Evolutionary conservation across 2,113 vertebrate species (phyloP).

Genomic region (Theristicus caerulescens): DNA sequence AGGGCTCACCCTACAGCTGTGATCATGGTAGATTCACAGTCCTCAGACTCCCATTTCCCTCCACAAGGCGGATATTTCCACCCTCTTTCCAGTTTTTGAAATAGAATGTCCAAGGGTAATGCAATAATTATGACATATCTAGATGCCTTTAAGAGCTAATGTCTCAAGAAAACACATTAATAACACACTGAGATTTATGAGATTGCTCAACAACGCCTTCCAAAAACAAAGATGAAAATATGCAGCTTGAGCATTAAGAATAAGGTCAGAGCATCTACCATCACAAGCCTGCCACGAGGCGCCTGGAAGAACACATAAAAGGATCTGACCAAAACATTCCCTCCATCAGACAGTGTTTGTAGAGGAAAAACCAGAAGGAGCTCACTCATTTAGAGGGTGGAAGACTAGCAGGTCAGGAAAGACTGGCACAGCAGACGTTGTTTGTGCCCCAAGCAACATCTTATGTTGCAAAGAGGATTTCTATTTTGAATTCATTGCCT

Average conservation of each 20-base stretch:
- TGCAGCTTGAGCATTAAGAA: not conserved
- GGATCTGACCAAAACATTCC: not conserved
- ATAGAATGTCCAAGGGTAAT: not conserved
- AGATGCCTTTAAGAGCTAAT: not conserved
- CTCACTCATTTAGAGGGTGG: not conserved
- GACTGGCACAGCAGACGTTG: not conserved
- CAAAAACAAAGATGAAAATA: not conserved
- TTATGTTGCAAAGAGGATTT: not conserved
- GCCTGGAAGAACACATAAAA: not conserved
- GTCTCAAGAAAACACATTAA: not conserved
- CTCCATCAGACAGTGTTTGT: not conserved
- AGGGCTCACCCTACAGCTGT: not conserved
- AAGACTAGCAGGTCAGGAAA: not conserved
- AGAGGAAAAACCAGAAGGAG: not conserved
- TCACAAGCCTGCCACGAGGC: not conserved
- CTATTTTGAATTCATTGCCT: slow-evolving; percentile 15
- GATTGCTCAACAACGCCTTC: not conserved
- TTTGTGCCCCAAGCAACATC: not conserved
- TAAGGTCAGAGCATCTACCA: not conserved
- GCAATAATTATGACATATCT: not conserved
- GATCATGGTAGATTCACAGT: rapidly evolving
- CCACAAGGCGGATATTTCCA: not conserved
- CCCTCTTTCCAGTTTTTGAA: not conserved
- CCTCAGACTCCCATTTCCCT: not conserved
- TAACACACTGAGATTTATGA: not conserved